Percentiles rank a stretch among this genome's conserved stretches.
Conservation (phyloP, 2,888 invertebrate genomes). For the Nebria brevicollis region DNA sequence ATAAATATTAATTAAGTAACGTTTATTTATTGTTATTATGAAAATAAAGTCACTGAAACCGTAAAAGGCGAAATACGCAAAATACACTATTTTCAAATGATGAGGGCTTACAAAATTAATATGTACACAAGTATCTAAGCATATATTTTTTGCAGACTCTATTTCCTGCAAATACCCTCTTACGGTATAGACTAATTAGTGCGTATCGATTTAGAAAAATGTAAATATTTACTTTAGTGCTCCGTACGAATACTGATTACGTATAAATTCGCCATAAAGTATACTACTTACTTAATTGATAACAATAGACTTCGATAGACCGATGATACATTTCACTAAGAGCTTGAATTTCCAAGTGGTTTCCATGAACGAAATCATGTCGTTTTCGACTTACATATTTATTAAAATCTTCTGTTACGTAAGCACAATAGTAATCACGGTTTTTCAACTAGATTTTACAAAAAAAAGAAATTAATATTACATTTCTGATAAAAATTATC, state of each 20-base stretch:
- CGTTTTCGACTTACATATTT: conserved; percentile 85
- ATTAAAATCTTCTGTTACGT: conserved; percentile 89
- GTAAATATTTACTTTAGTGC: neutral
- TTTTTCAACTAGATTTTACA: conserved; percentile 75
- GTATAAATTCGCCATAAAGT: neutral
- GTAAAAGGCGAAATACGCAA: too few relatives aligned
- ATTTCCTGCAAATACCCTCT: neutral
- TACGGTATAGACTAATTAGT: neutral
- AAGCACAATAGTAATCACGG: conserved; percentile 86
- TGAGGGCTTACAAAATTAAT: too few relatives aligned
- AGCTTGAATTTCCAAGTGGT: conserved; percentile 91
- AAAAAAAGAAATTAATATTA: neutral
- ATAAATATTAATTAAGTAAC: too few relatives aligned
- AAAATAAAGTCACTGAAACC: too few relatives aligned
- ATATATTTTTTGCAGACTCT: too few relatives aligned
- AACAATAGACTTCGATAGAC: conserved; percentile 86
- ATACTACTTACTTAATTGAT: conserved; percentile 70
- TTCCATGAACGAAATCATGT: conserved; percentile 83
- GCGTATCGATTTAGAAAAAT: neutral
- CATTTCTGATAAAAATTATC: neutral
- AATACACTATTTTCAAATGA: too few relatives aligned
- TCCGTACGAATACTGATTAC: neutral
- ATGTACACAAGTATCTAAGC: too few relatives aligned
- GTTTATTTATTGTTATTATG: too few relatives aligned
- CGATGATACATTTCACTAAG: conserved; percentile 90